These are phyloP conservation scores for Ageneiosus marmoratus DNA, from an alignment of 2,113 vertebrate species.

Conservation along the genomic window DNA sequence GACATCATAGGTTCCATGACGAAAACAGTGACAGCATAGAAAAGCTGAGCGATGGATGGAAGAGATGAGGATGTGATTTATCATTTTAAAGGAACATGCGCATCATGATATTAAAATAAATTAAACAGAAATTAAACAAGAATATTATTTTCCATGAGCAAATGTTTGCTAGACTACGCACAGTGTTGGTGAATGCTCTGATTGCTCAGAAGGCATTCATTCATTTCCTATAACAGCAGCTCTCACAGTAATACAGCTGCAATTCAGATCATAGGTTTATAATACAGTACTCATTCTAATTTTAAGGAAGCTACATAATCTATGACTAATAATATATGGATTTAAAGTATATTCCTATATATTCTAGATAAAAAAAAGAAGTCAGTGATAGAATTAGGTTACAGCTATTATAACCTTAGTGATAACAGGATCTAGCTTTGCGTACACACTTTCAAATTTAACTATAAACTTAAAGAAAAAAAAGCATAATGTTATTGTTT, in stretches of 20 bases:
- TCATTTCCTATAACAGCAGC: not conserved
- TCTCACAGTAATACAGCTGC: not conserved
- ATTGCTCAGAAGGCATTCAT: not conserved
- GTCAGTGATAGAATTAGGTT: not conserved
- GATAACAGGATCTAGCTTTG: not conserved
- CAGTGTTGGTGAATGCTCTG: not conserved
- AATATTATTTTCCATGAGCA: not conserved
- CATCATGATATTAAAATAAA: not conserved
- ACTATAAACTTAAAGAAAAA: not conserved
- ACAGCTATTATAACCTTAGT: not conserved
- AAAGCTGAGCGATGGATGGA: conserved; percentile 50
- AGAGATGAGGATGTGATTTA: conserved; percentile 34
- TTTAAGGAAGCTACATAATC: not conserved
- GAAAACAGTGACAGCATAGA: conserved; percentile 54
- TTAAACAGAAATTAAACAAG: not conserved
- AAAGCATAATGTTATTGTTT: not conserved
- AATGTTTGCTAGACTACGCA: not conserved
- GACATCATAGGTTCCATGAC: conserved; percentile 76
- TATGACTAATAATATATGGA: not conserved
- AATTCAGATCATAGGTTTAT: not conserved
- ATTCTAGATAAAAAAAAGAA: too few species aligned
- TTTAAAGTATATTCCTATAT: not conserved
- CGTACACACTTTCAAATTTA: not conserved
- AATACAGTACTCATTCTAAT: not conserved
- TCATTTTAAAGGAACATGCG: conserved; percentile 15